Conservation (phyloP, 1,140 invertebrate genomes). For the Brachionus asplanchnoidis region DNA sequence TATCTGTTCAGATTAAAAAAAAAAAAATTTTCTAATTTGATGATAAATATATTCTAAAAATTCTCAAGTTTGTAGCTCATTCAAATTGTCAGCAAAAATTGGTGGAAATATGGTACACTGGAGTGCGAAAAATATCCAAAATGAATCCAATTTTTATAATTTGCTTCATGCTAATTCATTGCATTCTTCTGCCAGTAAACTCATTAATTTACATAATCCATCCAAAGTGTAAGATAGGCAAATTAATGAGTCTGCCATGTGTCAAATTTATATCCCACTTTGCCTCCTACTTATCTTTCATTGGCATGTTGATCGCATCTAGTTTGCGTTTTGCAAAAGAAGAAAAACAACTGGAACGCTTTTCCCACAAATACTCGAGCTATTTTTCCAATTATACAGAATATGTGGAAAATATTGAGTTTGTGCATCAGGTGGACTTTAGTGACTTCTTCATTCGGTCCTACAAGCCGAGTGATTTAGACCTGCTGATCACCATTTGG, state of each 20-base stretch:
- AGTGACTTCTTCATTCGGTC: slow-evolving; percentile 26
- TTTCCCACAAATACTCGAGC: background rate
- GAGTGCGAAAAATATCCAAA: slow-evolving; percentile 36
- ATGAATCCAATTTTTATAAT: slow-evolving; percentile 28
- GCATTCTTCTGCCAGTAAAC: slow-evolving; percentile 11
- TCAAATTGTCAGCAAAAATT: slow-evolving; percentile 45
- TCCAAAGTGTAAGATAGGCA: slow-evolving; percentile 45
- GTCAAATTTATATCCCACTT: slow-evolving; percentile 58
- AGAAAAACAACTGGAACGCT: slow-evolving; percentile 15
- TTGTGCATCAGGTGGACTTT: background rate
- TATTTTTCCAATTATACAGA: background rate
- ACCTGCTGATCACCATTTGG: slow-evolving; percentile 23
- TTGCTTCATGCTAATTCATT: slow-evolving; percentile 7
- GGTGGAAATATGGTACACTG: slow-evolving; percentile 43
- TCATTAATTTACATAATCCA: slow-evolving; percentile 12
- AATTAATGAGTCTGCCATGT: slow-evolving; percentile 49
- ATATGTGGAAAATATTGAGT: background rate
- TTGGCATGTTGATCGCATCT: slow-evolving; percentile 60
- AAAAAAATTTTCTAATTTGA: background rate
- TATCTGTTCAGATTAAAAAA: no score
- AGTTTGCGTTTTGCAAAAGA: slow-evolving; percentile 32
- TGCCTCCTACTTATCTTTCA: slow-evolving; percentile 64
- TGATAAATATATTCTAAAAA: background rate
- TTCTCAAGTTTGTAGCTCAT: slow-evolving; percentile 44
- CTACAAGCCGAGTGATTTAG: slow-evolving; percentile 25